These are phyloP conservation scores for Deilephila porcellus DNA, from an alignment of 2,888 invertebrate genomes.

Conservation along the genomic window DNA sequence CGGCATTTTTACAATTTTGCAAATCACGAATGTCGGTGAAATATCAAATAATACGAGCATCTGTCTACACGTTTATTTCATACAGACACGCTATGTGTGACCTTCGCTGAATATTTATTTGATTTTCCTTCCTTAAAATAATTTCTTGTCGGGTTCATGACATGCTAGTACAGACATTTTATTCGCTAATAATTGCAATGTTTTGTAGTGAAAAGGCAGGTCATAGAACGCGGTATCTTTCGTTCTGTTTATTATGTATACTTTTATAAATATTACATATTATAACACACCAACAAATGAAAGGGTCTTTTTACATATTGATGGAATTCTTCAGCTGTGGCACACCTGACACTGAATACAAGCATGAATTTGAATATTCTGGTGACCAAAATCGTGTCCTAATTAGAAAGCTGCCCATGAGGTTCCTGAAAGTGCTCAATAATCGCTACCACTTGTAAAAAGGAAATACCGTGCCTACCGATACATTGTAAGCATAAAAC, in stretches of 20 bases:
- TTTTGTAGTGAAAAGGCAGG: neutral
- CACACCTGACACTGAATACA: too few species aligned
- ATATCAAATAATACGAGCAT: conserved; percentile 4
- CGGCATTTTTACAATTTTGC: conserved; percentile 55
- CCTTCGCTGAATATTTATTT: conserved; percentile 23
- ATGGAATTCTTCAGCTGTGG: too few species aligned
- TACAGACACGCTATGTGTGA: neutral
- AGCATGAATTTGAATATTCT: too few species aligned
- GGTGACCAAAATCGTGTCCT: too few species aligned
- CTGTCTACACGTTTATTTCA: neutral
- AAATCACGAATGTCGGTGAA: conserved; percentile 42
- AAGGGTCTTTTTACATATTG: too few species aligned
- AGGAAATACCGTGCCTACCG: too few species aligned
- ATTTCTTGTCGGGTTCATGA: neutral
- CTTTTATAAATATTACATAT: too few species aligned
- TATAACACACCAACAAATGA: too few species aligned
- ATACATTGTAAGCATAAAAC: neutral
- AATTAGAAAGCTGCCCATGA: too few species aligned
- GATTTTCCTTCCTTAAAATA: conserved; percentile 12
- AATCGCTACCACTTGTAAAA: too few species aligned
- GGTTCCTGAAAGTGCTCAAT: too few species aligned
- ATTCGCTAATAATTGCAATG: neutral
- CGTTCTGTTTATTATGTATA: too few species aligned
- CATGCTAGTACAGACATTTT: neutral
- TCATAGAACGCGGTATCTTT: neutral